phyloP scores from a whole-genome alignment of 2,113 vertebrate genomes.

The Colistium nudipinnis region DNA sequence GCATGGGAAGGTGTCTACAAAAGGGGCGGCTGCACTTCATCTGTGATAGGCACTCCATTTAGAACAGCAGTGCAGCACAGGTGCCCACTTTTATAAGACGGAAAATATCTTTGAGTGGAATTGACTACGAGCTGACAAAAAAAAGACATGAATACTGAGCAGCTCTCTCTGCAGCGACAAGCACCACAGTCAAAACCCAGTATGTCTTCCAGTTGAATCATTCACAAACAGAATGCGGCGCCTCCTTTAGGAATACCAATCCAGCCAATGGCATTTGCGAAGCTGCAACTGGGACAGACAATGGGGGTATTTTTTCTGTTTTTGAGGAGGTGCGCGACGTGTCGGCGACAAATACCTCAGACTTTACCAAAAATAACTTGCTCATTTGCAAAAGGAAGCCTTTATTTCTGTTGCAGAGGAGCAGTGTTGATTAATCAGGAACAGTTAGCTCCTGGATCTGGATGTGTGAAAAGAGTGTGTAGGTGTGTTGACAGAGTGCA shows the following conservation, averaged over 20 bases:
- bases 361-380: conserved; percentile 18
- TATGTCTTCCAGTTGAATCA: conserved; percentile 3
- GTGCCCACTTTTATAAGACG: conserved; percentile 43
- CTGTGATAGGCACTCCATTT: conserved; percentile 44
- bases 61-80: conserved; percentile 25
- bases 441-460: conserved; percentile 21
- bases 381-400: conserved; percentile 22
- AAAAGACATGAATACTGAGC: conserved; percentile 55
- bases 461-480: conserved; percentile 2
- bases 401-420: conserved; percentile 10
- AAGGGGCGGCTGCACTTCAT: conserved; percentile 27
- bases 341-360: conserved; percentile 28
- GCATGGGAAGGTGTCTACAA: conserved; percentile 19
- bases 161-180: conserved; percentile 21
- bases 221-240: neutral
- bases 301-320: conserved; percentile 7
- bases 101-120: conserved; percentile 50
- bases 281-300: neutral
- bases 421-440: conserved; percentile 46
- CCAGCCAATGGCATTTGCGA: conserved; percentile 15
- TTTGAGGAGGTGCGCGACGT: neutral
- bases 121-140: conserved; percentile 40
- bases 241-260: conserved; percentile 12
- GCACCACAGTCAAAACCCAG: conserved; percentile 5
- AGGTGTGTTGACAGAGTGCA: conserved; percentile 22